Base-by-base conservation (phyloP, 2,797 vertebrate genomes). In the Poecilia wingei region DNA sequence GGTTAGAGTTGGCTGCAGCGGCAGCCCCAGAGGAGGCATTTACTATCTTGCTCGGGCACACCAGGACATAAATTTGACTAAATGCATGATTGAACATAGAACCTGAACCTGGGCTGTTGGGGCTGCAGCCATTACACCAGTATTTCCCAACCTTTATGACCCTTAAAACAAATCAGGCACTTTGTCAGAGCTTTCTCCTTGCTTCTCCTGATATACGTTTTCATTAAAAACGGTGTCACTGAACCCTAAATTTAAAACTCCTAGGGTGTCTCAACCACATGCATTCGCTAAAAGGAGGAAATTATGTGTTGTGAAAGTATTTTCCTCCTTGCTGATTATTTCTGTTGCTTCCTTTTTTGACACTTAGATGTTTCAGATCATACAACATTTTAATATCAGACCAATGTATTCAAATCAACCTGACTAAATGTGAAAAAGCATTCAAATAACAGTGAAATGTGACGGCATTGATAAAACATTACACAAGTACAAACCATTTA, bases 51-150 rank as follows among this genome's bases (percentile, higher is more conserved):
- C 66, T 84, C 49, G 14, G 51, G 66, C 74, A 72, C 71, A 75
- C 33, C 0, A 6, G 46, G 73, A 77, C 78, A 86, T 79, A 85
- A 74, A 81, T 46, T 69, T 57, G 79, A 57, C 87, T 81, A 72
- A 77, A 85, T 84, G 82, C 83, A 55, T 79, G 78, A 85, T 85
- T 87, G 76, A 83, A 82, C 78, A 33, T 46, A 55, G 12, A 49
- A 39, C 45, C 33, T 68, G 36, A 73, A 78, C 64, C 45, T 43
- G 20, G 51, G 64, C 20, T 45, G 59, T 45, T 8, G 18, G 20
- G 72, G 33, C 51, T 14, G 71, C 28, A 16, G 68, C 57, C 16
- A 28, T 59, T 78, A 36, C 16, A 49, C 73, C n/a, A 18, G 59
- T 55, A 43, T 41, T 72, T 68, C 39, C 59, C 71, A 72, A 39